Evolutionary conservation across 2,888 invertebrate species (phyloP), one percentile per base, ranked within the genome.

Genomic region (Spialia ferax): DNA sequence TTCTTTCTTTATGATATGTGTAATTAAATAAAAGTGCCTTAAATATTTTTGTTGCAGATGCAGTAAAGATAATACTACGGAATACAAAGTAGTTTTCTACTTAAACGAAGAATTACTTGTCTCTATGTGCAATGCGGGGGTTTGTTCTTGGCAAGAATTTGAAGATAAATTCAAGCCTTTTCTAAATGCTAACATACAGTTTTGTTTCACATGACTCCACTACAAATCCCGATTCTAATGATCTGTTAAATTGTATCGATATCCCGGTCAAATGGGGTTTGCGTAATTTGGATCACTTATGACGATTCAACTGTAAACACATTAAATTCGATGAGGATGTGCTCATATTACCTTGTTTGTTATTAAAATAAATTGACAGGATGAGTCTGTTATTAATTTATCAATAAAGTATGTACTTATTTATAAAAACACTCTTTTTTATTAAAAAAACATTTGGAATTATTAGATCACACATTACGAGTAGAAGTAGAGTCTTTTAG

Each of bases 141-240:
- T 87, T 63, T 89, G 89, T 70, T 78, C 86, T 3, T 89, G 88
- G 88, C 75, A 81, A 38, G 82, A 88, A 70, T 87, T 89, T 68
- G 81, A 84, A 69, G 71, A 79, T 20, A 83, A 75, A 75, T 73
- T 89, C 13, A 78, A 71, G 48, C 76, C 81, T 23, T 84, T 80
- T 60, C 50, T 76, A 1, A 79, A 85, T 57, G 70, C 76, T 13
- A 55, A 54, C 20, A 38, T 61, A 35, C 22, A 61, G 32, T 66
- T 66, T 61, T 61, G 66, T 66, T 66, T 61, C 18, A 20, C 20
- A 22, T 45, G 15, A 60, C 6, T 15, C n/a, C n/a, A 11, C 22
- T 23, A 1, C 7, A 26, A 38, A 57, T 32, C 26, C 45, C 26
- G 26, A 42, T 15, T 11, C 26, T 59, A 50, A 48, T 61, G 32